These are phyloP conservation scores for Malurus elegans DNA, from an alignment of 2,113 vertebrate genomes.

Conservation along the genomic window DNA sequence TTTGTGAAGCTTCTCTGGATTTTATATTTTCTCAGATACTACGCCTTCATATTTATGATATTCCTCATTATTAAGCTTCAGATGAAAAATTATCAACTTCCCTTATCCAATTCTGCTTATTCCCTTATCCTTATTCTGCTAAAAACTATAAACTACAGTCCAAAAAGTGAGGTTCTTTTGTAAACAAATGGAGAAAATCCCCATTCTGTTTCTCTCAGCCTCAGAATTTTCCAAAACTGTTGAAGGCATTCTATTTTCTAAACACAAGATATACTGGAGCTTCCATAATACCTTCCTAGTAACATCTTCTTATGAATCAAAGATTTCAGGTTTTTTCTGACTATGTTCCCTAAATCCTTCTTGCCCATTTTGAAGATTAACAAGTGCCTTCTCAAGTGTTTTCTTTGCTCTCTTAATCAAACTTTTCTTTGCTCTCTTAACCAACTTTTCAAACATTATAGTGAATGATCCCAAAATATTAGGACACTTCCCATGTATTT, in stretches of 20 bases:
- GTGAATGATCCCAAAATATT: neutral
- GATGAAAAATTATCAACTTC: neutral
- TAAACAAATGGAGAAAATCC: neutral
- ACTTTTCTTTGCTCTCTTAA: neutral
- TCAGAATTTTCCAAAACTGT: neutral
- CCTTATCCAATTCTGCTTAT: neutral
- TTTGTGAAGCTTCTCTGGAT: neutral
- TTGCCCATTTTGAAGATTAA: neutral
- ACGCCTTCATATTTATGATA: neutral
- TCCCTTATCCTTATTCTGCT: no score
- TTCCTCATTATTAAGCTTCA: neutral
- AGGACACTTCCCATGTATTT: neutral
- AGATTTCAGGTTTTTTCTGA: neutral
- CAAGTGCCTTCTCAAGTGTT: neutral
- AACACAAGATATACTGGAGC: neutral
- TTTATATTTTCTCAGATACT: neutral
- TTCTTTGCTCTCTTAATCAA: neutral
- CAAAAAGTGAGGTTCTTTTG: neutral
- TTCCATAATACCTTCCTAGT: neutral
- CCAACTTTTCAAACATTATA: neutral
- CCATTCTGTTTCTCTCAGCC: neutral
- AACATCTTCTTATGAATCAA: neutral
- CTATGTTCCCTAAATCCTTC: neutral
- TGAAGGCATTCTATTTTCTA: neutral
- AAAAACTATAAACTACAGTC: neutral